Base-by-base conservation (phyloP, 2,113 vertebrate species). In the Phasianus colchicus region DNA sequence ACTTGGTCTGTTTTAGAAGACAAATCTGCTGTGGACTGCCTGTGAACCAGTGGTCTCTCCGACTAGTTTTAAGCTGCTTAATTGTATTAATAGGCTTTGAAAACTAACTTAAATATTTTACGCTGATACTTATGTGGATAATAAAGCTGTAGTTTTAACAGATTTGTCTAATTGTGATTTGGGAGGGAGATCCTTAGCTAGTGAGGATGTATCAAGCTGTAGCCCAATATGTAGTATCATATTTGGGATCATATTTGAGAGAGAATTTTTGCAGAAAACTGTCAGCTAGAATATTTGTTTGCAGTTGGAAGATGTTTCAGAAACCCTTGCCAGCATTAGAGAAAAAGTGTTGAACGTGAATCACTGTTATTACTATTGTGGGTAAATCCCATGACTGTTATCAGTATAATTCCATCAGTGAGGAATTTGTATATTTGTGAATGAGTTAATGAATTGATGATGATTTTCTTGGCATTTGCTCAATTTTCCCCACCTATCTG, bases 401-500 rank as follows among this genome's bases (percentile, higher is more conserved):
- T 78, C 52, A 47, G 30, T 92, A 65, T 81, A 88, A 63, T 88
- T 43, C 50, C 18, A 58, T 58, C 76, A 55, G 52, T 93, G 83
- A 54, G 76, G 32, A 83, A 60, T 79, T 79, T 77, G 36, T 66
- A 47, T 19, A 38, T 84, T 81, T 95, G 24, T 89, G 79, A 85
- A 78, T 81, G 54, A 96, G n/a, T 95, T 83, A 83, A 82, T 86
- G 25, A 93, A 74, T 93, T 60, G 22, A 83, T 96, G 83, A 13
- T 45, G 61, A 11, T 96, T 90, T 96, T 90, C 85, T 74, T 66
- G 73, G 89, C 54, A 40, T 92, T 96, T 82, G n/a, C 42, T 94
- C 66, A 73, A 64, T 86, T 75, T 66, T 80, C 29, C 45, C 22
- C 10, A n/a, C 36, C 50, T 1, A 1, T 54, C 34, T 60, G 10